These are phyloP conservation scores for Apostichopus californicus DNA, from an alignment of 35 echinoderm and acorn worm genomes.

Conservation along the genomic window DNA sequence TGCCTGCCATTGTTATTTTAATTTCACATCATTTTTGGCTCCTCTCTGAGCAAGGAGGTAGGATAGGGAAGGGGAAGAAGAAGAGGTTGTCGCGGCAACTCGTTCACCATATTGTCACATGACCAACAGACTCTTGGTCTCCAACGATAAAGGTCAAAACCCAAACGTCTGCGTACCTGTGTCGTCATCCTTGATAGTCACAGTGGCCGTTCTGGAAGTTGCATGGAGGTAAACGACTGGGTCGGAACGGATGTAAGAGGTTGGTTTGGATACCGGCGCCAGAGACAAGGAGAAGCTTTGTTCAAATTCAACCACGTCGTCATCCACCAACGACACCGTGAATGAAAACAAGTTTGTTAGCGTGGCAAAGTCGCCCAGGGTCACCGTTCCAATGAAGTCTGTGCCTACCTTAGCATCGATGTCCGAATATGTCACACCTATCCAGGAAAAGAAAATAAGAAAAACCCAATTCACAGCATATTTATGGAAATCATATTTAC, in stretches of 20 bases:
- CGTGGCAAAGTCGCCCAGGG: background rate
- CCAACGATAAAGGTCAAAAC: too few species aligned
- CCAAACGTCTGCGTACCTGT: background rate
- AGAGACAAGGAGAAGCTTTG: slow-evolving; percentile 28
- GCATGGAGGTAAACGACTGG: background rate
- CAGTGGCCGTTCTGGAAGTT: background rate
- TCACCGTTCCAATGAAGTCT: background rate
- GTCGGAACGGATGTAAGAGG: background rate
- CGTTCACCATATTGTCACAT: too few species aligned
- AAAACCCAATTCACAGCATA: too few species aligned
- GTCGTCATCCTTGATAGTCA: slow-evolving; percentile 47
- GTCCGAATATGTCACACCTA: background rate
- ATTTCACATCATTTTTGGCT: too few species aligned
- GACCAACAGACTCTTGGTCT: too few species aligned
- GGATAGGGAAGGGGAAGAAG: too few species aligned
- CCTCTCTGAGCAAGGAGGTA: too few species aligned
- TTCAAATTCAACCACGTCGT: slow-evolving; percentile 16
- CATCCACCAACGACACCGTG: background rate
- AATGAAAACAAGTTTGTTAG: background rate
- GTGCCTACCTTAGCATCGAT: background rate
- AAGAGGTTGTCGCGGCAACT: too few species aligned
- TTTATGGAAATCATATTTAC: too few species aligned
- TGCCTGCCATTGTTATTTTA: too few species aligned
- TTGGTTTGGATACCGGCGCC: background rate
- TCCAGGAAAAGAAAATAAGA: background rate